Evolutionary conservation across 1,140 invertebrate species (phyloP).

Genomic region (Leptopilina boulardi): DNA sequence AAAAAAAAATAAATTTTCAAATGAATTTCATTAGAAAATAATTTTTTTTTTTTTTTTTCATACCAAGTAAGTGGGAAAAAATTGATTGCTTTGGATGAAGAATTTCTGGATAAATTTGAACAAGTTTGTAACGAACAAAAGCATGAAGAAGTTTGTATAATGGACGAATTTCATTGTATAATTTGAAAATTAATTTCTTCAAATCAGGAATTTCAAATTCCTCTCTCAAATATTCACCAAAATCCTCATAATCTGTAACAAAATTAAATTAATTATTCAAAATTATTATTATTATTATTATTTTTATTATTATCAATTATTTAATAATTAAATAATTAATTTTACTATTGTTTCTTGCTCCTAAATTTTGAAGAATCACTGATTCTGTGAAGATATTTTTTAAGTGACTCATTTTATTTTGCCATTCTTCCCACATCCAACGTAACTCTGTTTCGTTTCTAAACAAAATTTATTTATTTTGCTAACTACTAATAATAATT

Average conservation of each 20-base stretch:
- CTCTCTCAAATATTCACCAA: slow-evolving; percentile 79
- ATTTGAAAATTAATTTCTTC: slow-evolving; percentile 72
- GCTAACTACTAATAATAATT: neutral
- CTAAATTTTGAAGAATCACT: slow-evolving; percentile 43
- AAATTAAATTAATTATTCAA: neutral
- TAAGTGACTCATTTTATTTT: slow-evolving; percentile 65
- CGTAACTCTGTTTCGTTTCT: slow-evolving; percentile 60
- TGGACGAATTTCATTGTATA: slow-evolving; percentile 79
- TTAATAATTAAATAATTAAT: no score
- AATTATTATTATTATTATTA: no score
- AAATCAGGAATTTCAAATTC: slow-evolving; percentile 78
- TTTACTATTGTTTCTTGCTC: slow-evolving; percentile 43
- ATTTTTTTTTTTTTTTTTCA: neutral
- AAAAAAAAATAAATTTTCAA: neutral
- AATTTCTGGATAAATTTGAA: slow-evolving; percentile 67
- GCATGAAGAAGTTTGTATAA: slow-evolving; percentile 84
- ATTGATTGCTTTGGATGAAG: slow-evolving; percentile 77
- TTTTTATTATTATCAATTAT: no score
- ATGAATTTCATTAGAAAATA: neutral
- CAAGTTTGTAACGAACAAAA: slow-evolving; percentile 79
- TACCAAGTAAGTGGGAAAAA: slow-evolving; percentile 82
- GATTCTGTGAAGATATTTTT: slow-evolving; percentile 70
- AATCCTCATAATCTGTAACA: slow-evolving; percentile 77
- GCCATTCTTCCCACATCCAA: slow-evolving; percentile 71
- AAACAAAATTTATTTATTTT: slow-evolving; percentile 14